Evolutionary conservation across 2,113 vertebrate genomes (phyloP).

Genomic region (Empidonax alnorum): DNA sequence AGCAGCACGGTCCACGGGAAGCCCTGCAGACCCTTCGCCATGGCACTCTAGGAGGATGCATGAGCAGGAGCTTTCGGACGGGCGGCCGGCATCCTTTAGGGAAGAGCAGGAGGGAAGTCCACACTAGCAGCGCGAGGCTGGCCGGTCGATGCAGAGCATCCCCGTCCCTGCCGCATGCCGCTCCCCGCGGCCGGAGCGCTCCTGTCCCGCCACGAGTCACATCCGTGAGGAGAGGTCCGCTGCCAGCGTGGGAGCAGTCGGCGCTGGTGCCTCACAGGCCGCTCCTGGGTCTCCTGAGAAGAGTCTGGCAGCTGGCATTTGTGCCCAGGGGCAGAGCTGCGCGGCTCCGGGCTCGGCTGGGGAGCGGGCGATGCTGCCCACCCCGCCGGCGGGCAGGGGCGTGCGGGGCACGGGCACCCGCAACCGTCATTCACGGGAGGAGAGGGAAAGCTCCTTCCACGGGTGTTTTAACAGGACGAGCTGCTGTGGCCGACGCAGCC

Average conservation of each 20-base stretch:
- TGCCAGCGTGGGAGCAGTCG: neutral
- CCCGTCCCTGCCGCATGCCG: neutral
- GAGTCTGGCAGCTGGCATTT: constrained; percentile 24
- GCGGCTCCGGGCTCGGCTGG: neutral
- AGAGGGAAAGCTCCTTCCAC: neutral
- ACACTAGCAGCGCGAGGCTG: neutral
- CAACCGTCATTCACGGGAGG: neutral
- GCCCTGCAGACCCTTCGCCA: constrained; percentile 53
- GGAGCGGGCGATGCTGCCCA: neutral
- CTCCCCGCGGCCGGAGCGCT: neutral
- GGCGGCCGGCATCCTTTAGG: constrained; percentile 6
- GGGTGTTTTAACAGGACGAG: neutral
- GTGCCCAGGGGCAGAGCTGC: constrained; percentile 17
- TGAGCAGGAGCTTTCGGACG: neutral
- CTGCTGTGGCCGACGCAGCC: neutral
- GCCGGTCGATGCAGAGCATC: neutral
- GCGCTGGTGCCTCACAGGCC: neutral
- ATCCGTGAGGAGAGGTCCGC: neutral
- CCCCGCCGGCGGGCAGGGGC: accelerated
- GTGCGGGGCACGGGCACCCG: neutral
- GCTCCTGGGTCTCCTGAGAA: neutral
- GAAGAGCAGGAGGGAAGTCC: neutral
- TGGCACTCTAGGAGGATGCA: constrained; percentile 30
- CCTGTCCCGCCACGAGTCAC: constrained; percentile 31
- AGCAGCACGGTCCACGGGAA: constrained; percentile 64